phyloP scores from a whole-genome alignment of 2,113 vertebrate genomes.

The Andinoacara biseriatus region DNA sequence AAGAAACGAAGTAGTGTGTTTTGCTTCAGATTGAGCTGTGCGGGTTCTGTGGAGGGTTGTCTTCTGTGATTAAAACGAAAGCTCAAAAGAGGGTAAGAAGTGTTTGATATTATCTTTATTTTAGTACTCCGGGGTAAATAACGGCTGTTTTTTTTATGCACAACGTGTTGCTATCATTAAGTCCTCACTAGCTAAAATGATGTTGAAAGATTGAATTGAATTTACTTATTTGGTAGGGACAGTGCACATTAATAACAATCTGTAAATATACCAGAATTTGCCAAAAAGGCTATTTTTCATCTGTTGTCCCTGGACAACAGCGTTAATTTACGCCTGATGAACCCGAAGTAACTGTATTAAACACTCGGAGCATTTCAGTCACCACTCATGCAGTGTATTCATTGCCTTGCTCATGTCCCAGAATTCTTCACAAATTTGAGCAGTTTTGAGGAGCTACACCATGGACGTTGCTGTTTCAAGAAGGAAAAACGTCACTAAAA shows the following conservation, averaged over 20 bases:
- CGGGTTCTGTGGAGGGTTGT: background rate
- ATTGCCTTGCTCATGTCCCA: background rate
- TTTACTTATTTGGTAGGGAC: too few relatives aligned
- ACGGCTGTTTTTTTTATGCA: background rate
- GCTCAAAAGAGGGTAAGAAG: background rate
- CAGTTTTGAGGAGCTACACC: background rate
- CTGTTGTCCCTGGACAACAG: too few relatives aligned
- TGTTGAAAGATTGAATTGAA: too few relatives aligned
- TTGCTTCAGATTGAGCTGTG: background rate
- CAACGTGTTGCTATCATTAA: background rate
- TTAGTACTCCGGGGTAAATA: rapidly evolving
- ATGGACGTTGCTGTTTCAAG: conserved; percentile 64
- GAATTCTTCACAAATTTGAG: background rate
- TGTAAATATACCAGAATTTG: too few relatives aligned
- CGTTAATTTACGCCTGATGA: too few relatives aligned
- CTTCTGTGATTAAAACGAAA: background rate
- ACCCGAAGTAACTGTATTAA: too few relatives aligned
- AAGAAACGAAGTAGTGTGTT: background rate
- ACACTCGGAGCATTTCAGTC: background rate
- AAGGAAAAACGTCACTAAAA: conserved; percentile 25
- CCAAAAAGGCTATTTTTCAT: too few relatives aligned
- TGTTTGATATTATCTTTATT: background rate
- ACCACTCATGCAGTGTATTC: background rate
- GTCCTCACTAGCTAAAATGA: background rate
- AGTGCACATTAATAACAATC: too few relatives aligned